Evolutionary conservation across 1,140 invertebrate species (phyloP), one percentile per base, ranked within the genome.

Genomic region (Orius laevigatus): DNA sequence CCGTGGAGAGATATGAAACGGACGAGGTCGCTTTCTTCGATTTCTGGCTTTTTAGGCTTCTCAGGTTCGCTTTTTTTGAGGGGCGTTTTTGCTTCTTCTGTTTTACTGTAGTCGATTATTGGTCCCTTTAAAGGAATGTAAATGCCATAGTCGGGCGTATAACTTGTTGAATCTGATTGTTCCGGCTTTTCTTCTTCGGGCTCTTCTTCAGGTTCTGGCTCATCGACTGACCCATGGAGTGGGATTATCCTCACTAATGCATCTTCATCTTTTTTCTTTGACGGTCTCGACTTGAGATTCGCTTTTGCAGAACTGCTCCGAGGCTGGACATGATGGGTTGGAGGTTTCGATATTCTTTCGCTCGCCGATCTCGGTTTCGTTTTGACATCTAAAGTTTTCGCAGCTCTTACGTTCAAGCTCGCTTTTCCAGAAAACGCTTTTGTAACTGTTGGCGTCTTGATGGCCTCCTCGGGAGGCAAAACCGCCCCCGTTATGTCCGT

Each of bases 401-500:
- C 15, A 8, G 15, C 35, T 42, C 31, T 49, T 12, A 18, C 40
- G 18, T 20, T 16, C 12, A 6, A n/a, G 2, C 47, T 35, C 18
- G 19, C n/a, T 10, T n/a, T 16, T 3, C 15, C 25, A n/a, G 15
- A 4, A 3, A n/a, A 12, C 18, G 18, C 12, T n/a, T 32, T 45
- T 2, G 18, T 33, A 11, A 4, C 19, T 11, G 43, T 10, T 5
- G 18, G 8, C 6, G 43, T n/a, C 15, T 46, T 46, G 16, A 35
- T 32, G n/a, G 8, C 25, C 19, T 44, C 51, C 40, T 53, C 47
- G 3, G 46, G 42, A 1, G 55, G 55, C 10, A 75, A 56, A 25
- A 71, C 66, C 4, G 64, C 72, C 56, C 71, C 64, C 16, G 69
- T 69, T 25, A 71, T 69, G 60, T 75, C 71, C 20, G 67, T 64